A percentile compares a stretch with the other conserved stretches of the same genome.
Conservation (phyloP, 1,140 invertebrate species). For the Aricia agestis region DNA sequence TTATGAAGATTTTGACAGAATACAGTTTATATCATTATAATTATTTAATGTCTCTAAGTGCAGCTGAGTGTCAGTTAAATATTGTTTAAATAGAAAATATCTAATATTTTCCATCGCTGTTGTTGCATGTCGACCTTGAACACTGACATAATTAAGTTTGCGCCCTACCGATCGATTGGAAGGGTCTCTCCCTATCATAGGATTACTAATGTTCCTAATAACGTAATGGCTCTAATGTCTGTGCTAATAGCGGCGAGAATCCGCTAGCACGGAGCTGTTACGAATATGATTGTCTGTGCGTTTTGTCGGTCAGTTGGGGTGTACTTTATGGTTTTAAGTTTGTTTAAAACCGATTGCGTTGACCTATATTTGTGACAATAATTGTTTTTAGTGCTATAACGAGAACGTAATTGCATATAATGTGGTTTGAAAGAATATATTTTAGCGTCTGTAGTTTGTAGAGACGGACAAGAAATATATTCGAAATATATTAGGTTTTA, state of each 20-base stretch:
- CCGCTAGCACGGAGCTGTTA: not conserved
- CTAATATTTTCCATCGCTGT: not conserved
- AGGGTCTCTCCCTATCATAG: slow-evolving; percentile 43
- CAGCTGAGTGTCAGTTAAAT: too few species aligned
- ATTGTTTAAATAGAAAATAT: too few species aligned
- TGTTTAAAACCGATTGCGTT: slow-evolving; percentile 11
- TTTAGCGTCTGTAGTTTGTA: too few species aligned
- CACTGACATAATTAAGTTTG: slow-evolving; percentile 58
- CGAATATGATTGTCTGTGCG: slow-evolving; percentile 7
- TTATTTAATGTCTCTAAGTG: too few species aligned
- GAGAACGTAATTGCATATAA: too few species aligned
- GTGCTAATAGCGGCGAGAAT: not conserved
- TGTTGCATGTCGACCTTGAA: slow-evolving; percentile 47
- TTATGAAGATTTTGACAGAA: too few species aligned
- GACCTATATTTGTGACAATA: slow-evolving; percentile 14
- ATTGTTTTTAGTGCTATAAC: too few species aligned
- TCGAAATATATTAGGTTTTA: too few species aligned
- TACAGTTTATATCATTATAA: too few species aligned
- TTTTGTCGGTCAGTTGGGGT: slow-evolving; percentile 19
- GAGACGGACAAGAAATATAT: too few species aligned
- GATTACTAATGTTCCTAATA: slow-evolving; percentile 26
- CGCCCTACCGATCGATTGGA: slow-evolving; percentile 53
- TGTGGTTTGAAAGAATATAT: too few species aligned
- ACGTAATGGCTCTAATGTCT: not conserved
- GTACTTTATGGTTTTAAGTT: slow-evolving; percentile 6